Evolutionary conservation across 2,113 vertebrate genomes (phyloP).

Genomic region (Lichenostomus cassidix): DNA sequence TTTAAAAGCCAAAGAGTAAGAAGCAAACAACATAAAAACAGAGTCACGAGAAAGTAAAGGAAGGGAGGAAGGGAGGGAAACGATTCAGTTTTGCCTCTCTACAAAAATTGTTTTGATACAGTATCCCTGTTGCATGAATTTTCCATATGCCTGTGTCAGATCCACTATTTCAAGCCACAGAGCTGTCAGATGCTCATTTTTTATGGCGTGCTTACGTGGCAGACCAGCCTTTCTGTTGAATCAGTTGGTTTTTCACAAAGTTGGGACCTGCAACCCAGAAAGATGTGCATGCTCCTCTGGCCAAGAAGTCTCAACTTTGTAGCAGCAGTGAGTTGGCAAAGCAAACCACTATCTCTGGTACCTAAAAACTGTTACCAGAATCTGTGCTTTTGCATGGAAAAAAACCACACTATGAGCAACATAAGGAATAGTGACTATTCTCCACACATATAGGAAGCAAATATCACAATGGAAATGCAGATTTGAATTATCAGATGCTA

Average conservation of each 20-base stretch:
- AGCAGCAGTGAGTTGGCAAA: not conserved
- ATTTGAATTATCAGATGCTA: not conserved
- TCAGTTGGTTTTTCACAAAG: not conserved
- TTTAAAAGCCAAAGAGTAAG: not conserved
- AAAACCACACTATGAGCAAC: not conserved
- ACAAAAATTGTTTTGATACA: conserved; percentile 54
- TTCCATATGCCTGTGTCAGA: conserved; percentile 57
- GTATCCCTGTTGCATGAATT: conserved; percentile 48
- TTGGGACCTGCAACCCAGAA: not conserved
- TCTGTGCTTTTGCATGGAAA: not conserved
- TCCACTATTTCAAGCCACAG: conserved; percentile 36
- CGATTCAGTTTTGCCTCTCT: not conserved
- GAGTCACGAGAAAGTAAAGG: not conserved
- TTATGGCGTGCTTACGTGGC: conserved; percentile 39
- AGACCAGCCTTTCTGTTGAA: conserved; percentile 32
- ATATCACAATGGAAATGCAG: not conserved
- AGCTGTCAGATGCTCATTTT: conserved; percentile 43
- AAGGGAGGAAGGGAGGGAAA: not conserved
- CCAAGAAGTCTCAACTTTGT: not conserved
- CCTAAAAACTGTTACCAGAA: not conserved
- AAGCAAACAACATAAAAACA: not conserved
- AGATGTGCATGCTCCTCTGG: not conserved
- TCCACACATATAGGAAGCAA: not conserved
- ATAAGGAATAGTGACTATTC: not conserved
- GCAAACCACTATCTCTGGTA: not conserved